Evolutionary conservation across 1,140 invertebrate genomes (phyloP), one percentile per base, ranked within the genome.

Genomic region (Drosophila willistoni): DNA sequence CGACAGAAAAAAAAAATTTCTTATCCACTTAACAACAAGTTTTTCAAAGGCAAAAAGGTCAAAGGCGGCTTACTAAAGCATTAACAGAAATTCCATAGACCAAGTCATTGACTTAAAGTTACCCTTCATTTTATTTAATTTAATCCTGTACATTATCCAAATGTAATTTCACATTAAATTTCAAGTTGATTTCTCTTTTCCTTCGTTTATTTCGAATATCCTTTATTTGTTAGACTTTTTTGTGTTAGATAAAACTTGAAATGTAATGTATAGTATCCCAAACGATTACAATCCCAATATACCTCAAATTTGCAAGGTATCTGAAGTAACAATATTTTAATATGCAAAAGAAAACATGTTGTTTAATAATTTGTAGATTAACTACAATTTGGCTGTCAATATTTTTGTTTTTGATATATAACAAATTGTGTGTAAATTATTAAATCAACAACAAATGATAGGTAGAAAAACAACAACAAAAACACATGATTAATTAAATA

Each of bases 401-500:
- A 51, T 51, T 51, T 51, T 3, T 14, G 17, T 51, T 51, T 71
- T 71, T 61, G 76, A 79, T 79, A 65, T 73, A 73, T 64, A 79
- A 83, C 71, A 82, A 81, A 82, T 75, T 73, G 73, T 51, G 63
- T 47, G 54, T 68, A 77, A 69, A 85, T 80, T 77, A 51, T 51
- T 51, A 51, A 51, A 51, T 51, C 17, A 51, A 51, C 44, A 51
- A 3, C 22, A 14, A 47, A 47, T 17, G 19, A 51, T 0, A 47
- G 17, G 14, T 19, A 17, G 44, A 19, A 17, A 51, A 22, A 9
- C 73, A 77, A 51, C 19, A 22, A 22, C 19, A 22, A 51, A 77
- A 77, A 68, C 73, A 69, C 59, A 75, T 85, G 71, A 86, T 86
- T 87, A 82, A 86, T 87, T 61, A 77, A 79, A 75, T 61, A 71